Conservation (phyloP, 2,888 invertebrate genomes). For the Caenorhabditis becei region DNA sequence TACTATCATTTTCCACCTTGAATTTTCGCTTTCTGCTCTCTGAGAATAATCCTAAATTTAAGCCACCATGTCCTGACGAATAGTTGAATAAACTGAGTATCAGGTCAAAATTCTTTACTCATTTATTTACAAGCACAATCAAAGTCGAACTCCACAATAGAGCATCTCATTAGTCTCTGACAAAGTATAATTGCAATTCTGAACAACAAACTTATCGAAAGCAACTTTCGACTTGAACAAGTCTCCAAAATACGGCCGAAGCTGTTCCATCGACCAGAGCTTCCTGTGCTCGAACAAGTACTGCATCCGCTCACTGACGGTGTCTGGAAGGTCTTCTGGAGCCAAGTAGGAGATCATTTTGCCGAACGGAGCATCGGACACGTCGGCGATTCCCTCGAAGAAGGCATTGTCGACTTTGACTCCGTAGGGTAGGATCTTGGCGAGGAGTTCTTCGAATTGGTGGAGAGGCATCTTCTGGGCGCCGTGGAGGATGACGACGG, state of each 20-base stretch:
- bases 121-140: constrained; percentile 21
- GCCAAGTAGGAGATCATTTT: constrained; percentile 41
- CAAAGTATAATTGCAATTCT: constrained; percentile 57
- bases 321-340: constrained; percentile 59
- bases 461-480: constrained; percentile 33
- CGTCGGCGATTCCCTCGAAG: constrained; percentile 46
- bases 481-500: constrained; percentile 29
- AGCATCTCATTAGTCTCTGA: constrained; percentile 43
- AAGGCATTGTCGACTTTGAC: background rate
- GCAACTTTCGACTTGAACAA: constrained; percentile 56
- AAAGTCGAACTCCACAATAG: constrained; percentile 51
- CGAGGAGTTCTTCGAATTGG: constrained; percentile 27
- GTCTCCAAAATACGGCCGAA: constrained; percentile 55
- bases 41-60: constrained; percentile 48
- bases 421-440: constrained; percentile 49
- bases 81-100: constrained; percentile 42
- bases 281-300: constrained; percentile 47
- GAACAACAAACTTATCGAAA: constrained; percentile 61
- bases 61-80: constrained; percentile 35
- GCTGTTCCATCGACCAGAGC: constrained; percentile 56
- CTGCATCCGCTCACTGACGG: constrained; percentile 37
- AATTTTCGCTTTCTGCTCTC: constrained; percentile 61
- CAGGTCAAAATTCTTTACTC: constrained; percentile 16
- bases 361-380: constrained; percentile 42
- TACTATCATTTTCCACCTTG: constrained; percentile 44